A percentile compares a stretch with the other conserved stretches of the same genome.
Conservation (phyloP, 2,113 vertebrate species). For the Zosterops borbonicus region DNA sequence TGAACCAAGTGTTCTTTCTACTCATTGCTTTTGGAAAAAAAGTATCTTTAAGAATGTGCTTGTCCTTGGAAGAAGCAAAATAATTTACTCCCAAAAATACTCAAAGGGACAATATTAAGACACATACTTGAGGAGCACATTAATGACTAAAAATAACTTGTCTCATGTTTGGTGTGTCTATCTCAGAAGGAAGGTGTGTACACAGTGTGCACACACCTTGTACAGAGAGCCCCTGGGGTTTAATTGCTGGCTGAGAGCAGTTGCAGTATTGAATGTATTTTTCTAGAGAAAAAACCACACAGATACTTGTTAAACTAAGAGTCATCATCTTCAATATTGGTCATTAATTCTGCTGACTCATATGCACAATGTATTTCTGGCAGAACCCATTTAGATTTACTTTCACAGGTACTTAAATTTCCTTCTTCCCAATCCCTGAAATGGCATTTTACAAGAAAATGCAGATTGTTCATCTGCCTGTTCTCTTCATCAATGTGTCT, state of each 20-base stretch:
- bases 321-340: neutral
- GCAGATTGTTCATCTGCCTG: neutral
- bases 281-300: neutral
- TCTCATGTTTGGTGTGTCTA: neutral
- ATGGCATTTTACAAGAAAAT: neutral
- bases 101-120: neutral
- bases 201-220: neutral
- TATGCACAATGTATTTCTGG: neutral
- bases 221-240: neutral
- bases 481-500: neutral
- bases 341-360: neutral
- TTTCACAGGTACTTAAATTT: neutral
- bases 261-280: neutral
- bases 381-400: neutral
- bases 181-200: neutral
- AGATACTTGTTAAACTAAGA: neutral
- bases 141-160: neutral
- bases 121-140: neutral
- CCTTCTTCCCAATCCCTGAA: neutral
- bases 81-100: neutral
- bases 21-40: neutral
- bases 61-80: neutral
- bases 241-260: neutral
- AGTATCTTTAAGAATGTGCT: neutral
- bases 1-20: neutral